A percentile compares a stretch with the other conserved stretches of the same genome.
Evolutionary conservation across 2,797 vertebrate species (phyloP).

Genomic region (Geotrypetes seraphini): DNA sequence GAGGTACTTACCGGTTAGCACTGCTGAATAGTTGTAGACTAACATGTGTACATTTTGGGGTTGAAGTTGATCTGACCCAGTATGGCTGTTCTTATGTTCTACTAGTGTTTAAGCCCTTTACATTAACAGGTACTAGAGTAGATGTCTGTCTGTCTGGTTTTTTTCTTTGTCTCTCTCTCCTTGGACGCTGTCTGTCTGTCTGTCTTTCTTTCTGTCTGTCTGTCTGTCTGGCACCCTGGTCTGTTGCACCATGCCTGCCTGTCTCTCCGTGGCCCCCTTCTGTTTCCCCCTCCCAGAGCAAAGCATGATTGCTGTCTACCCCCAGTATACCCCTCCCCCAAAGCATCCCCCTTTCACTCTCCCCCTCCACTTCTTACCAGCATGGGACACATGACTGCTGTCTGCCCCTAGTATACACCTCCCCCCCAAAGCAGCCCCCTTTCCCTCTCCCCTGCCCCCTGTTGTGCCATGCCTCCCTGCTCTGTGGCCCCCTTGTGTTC

Average conservation of each 20-base stretch:
- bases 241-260: no score
- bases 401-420: no score
- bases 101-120: no score
- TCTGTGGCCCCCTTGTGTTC: neutral
- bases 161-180: no score
- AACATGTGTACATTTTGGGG: neutral
- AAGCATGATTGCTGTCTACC: no score
- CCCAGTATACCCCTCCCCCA: no score
- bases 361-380: neutral
- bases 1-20: neutral
- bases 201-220: neutral
- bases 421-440: no score
- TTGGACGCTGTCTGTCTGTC: neutral
- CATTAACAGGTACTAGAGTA: no score
- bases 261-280: no score
- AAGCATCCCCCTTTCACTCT: neutral
- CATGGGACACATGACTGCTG: neutral
- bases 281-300: no score
- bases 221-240: neutral
- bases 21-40: neutral
- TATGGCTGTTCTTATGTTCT: no score
- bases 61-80: neutral
- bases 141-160: no score
- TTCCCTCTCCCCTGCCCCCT: conserved; percentile 10
- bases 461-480: conserved; percentile 23